Conservation (phyloP, 2,113 vertebrate genomes). For the Lophius piscatorius region DNA sequence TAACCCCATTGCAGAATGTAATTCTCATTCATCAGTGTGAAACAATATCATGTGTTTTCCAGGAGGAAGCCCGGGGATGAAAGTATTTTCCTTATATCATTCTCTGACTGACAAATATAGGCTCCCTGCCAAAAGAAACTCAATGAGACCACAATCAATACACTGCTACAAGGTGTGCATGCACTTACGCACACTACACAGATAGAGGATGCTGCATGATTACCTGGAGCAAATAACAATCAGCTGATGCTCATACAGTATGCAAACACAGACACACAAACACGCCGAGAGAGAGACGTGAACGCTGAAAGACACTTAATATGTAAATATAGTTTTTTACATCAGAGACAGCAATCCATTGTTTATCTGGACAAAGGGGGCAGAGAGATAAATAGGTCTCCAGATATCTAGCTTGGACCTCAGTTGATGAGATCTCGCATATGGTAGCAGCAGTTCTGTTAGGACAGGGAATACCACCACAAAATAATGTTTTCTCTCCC, state of each 20-base stretch:
- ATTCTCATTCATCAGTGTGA: slow-evolving; percentile 58
- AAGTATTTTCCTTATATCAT: slow-evolving; percentile 72
- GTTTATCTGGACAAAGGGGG: slow-evolving; percentile 48
- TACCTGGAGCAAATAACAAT: slow-evolving; percentile 71
- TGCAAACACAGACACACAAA: slow-evolving; percentile 35
- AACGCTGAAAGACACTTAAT: slow-evolving; percentile 59
- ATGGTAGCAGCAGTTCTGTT: slow-evolving; percentile 65
- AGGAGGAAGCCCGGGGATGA: slow-evolving; percentile 59
- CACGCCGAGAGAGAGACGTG: slow-evolving; percentile 12
- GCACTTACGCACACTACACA: slow-evolving; percentile 18
- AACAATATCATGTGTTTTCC: slow-evolving; percentile 60
- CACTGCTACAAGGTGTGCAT: slow-evolving; percentile 57
- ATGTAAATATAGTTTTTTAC: slow-evolving; percentile 68
- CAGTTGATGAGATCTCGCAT: slow-evolving; percentile 73
- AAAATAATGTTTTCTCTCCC: slow-evolving; percentile 82
- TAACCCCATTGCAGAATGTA: slow-evolving; percentile 32
- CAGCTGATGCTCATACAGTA: slow-evolving; percentile 65
- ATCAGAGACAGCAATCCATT: slow-evolving; percentile 53
- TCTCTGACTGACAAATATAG: slow-evolving; percentile 75
- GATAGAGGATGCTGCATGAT: slow-evolving; percentile 67
- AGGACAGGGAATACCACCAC: slow-evolving; percentile 77
- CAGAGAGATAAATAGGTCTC: slow-evolving; percentile 70
- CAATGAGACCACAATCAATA: slow-evolving; percentile 78
- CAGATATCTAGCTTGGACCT: slow-evolving; percentile 52
- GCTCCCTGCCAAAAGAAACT: slow-evolving; percentile 61